Base-by-base conservation (phyloP, 2,888 invertebrate genomes). In the Thysanoteuthis rhombus region DNA sequence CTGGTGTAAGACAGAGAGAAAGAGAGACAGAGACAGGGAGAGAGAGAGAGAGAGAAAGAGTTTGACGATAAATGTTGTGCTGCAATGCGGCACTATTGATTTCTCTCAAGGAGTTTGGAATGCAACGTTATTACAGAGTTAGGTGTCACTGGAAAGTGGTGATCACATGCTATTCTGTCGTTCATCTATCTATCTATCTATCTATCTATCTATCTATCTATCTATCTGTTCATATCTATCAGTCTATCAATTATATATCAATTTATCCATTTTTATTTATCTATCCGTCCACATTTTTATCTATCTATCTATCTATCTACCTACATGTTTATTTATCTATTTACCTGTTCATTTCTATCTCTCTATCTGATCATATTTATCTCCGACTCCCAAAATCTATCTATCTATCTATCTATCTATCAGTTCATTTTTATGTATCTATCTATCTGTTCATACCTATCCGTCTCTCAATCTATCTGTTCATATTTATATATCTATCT, bases 41-140 rank as follows among this genome's bases (percentile, higher is more conserved):
- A 75, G 75, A 75, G 6, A 75, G n/a, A n/a, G 58, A 28, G 58
- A 58, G 52, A 58, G 2, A 28, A 25, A 16, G 75, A 36, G 75
- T 75, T 16, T 36, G n/a, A n/a, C 19, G n/a, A 36, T 36, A 75
- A 75, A 75, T 36, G 12, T 75, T n/a, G n/a, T 75, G 75, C 75
- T 75, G 75, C 75, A 75, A 75, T 75, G 75, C 75, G 75, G 75
- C n/a, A 75, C n/a, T 75, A 75, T 75, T 75, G 75, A 75, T 75
- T 75, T 75, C 36, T 75, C 75, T n/a, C 75, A 12, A 75, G 75
- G 75, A 75, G n/a, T 75, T 75, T 75, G 10, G 36, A 75, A 75
- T 75, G 75, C 75, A 75, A n/a, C n/a, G 75, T 4, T 75, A n/a
- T 75, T 75, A 75, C n/a, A n/a, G 36, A 75, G 75, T 75, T 75